Percentiles rank a stretch among this genome's conserved stretches.
phyloP scores from a whole-genome alignment of 2,797 vertebrate genomes.

The Tokudaia muenninki region DNA sequence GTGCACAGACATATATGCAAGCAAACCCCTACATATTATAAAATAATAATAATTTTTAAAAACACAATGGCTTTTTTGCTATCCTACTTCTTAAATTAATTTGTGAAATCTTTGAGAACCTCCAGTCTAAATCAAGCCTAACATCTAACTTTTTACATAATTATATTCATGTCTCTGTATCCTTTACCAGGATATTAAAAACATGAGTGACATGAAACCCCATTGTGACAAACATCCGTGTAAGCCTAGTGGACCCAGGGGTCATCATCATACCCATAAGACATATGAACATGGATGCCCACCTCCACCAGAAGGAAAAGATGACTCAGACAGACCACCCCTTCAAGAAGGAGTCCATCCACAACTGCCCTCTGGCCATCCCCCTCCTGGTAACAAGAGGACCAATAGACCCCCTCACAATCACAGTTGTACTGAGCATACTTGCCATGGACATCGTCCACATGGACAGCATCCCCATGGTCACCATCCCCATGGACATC shows the following conservation, averaged over 20 bases:
- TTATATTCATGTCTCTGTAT: constrained; percentile 12
- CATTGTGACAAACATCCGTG: constrained; percentile 10
- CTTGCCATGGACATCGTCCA: accelerated
- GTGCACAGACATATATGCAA: not conserved
- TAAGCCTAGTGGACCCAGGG: not conserved
- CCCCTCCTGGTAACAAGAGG: not conserved
- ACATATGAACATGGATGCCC: constrained; percentile 22
- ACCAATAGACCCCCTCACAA: not conserved
- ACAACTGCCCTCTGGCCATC: not conserved
- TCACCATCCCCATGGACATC: accelerated
- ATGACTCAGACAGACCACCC: constrained; percentile 33
- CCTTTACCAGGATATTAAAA: constrained; percentile 60
- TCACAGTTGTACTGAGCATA: not conserved
- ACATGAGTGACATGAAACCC: not conserved
- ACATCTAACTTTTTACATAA: not conserved
- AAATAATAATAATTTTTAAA: not conserved
- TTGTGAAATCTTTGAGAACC: not conserved
- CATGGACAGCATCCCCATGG: not conserved
- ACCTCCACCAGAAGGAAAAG: constrained; percentile 25
- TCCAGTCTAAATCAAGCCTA: not conserved
- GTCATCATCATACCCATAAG: constrained; percentile 33
- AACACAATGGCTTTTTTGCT: not conserved
- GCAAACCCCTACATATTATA: not conserved
- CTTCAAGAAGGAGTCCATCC: not conserved
- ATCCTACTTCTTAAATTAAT: constrained; percentile 28